These are phyloP conservation scores for Muschampia plurimacula DNA, from an alignment of 2,888 invertebrate genomes.

Conservation along the genomic window DNA sequence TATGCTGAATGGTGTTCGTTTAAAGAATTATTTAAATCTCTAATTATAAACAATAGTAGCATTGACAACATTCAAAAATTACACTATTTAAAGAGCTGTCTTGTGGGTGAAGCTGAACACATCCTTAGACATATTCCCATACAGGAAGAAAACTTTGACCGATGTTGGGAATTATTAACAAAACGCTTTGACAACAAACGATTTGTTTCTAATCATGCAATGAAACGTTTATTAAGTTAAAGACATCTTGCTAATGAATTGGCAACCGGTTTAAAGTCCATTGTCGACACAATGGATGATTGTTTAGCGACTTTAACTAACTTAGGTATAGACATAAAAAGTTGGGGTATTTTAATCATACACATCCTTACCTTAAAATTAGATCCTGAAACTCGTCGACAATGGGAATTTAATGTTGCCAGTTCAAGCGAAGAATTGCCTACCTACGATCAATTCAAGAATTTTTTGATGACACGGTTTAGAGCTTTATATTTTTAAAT, in stretches of 20 bases:
- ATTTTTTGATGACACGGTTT: slow-evolving; percentile 8
- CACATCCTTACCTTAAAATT: slow-evolving; percentile 16
- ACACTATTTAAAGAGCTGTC: slow-evolving; percentile 3
- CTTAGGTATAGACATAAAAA: slow-evolving; percentile 9
- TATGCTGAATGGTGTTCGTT: slow-evolving; percentile 42
- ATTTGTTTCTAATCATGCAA: not conserved
- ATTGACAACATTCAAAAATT: slow-evolving; percentile 6
- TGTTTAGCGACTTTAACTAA: slow-evolving; percentile 2
- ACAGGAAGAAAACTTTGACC: slow-evolving; percentile 4
- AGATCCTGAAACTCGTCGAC: slow-evolving; percentile 17
- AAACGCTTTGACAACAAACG: slow-evolving; percentile 5
- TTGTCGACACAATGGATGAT: slow-evolving; percentile 15
- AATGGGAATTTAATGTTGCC: slow-evolving; percentile 15
- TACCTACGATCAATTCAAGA: slow-evolving; percentile 7
- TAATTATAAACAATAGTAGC: slow-evolving; percentile 29
- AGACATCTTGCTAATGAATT: slow-evolving; percentile 1
- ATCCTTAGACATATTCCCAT: slow-evolving; percentile 11
- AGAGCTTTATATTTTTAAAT: slow-evolving; percentile 10
- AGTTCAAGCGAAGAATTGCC: slow-evolving; percentile 5
- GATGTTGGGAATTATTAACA: slow-evolving; percentile 16
- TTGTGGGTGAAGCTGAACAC: slow-evolving; percentile 17
- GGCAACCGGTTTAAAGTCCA: not conserved
- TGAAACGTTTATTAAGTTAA: slow-evolving; percentile 21
- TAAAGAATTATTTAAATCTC: slow-evolving; percentile 38
- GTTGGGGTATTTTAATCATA: slow-evolving; percentile 17